Evolutionary conservation across 2,113 vertebrate genomes (phyloP), one percentile per base, ranked within the genome.

Genomic region (Mungos mungo): DNA sequence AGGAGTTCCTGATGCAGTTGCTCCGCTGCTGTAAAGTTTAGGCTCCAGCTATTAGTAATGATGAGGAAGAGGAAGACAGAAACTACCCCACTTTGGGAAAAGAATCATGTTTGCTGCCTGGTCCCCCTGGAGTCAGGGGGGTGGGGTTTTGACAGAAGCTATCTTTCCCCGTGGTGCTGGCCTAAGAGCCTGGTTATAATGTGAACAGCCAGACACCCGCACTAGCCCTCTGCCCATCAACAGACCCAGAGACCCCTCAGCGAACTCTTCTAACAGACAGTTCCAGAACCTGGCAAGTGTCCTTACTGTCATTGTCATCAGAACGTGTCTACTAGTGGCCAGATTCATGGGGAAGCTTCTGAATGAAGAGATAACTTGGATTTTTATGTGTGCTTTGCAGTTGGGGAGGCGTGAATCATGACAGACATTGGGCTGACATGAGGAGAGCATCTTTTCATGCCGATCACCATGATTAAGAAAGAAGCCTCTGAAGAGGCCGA

Each of bases 91-190:
- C 29, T 31, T 65, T 5, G 41, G 45, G 35, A 57, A 52, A 50
- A 47, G 31, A 38, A 38, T 47, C 19, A 65, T 16, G 54, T 27
- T 29, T 35, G 33, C n/a, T 68, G 7, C 8, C 16, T 18, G 19
- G 15, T 1, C 35, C 50, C 25, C 38, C 5, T 8, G n/a, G 25
- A 13, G 50, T 13, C 41, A 41, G 41, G 52, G 52, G 52, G 52
- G 1, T 13, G 52, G 9, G 57, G 9, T 38, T 38, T 0, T 0
- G 0, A 35, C 0, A n/a, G 33, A 79, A 83, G 66, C 19, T 6
- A 5, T 4, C 52, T 60, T 84, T 57, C 29, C 12, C 87, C 14
- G 4, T 10, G 35, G 45, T 7, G 0, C n/a, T 54, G 21, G 5
- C 3, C 2, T 3, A 35, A 63, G 21, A 38, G 12, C 11, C 19